phyloP scores from a whole-genome alignment of 2,113 vertebrate species.

The Coturnix japonica region DNA sequence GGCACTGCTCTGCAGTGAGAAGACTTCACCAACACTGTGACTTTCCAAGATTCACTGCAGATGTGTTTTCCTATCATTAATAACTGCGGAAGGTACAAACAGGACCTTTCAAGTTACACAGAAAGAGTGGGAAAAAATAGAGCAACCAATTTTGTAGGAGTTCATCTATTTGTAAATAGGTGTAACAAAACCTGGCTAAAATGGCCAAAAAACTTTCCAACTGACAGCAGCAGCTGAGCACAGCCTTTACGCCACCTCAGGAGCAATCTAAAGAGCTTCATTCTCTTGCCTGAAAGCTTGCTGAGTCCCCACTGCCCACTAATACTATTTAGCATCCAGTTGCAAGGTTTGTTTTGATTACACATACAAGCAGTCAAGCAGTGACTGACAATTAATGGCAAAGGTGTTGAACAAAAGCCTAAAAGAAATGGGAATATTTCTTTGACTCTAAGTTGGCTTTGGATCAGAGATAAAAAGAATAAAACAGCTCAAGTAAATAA shows the following conservation, averaged over 20 bases:
- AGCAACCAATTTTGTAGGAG: background rate
- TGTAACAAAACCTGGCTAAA: background rate
- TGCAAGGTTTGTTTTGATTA: conserved; percentile 11
- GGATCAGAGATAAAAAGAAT: background rate
- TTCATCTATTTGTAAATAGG: background rate
- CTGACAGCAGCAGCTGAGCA: background rate
- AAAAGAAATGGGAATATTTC: background rate
- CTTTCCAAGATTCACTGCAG: background rate
- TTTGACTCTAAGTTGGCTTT: background rate
- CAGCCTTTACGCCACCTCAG: background rate
- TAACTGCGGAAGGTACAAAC: background rate
- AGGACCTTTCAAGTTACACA: background rate
- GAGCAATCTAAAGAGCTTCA: background rate
- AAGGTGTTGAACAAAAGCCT: background rate
- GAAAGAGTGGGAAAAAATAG: background rate
- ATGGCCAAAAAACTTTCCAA: background rate
- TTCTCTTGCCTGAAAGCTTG: background rate
- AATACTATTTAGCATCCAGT: background rate
- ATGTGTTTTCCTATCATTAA: background rate
- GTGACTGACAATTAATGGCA: conserved; percentile 20
- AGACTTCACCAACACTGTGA: background rate
- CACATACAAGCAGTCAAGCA: background rate
- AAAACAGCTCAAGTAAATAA: conserved; percentile 3
- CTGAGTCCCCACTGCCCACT: background rate
- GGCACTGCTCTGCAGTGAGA: background rate